Base-by-base conservation (phyloP, 1,140 invertebrate species). In the Papilio polytes region DNA sequence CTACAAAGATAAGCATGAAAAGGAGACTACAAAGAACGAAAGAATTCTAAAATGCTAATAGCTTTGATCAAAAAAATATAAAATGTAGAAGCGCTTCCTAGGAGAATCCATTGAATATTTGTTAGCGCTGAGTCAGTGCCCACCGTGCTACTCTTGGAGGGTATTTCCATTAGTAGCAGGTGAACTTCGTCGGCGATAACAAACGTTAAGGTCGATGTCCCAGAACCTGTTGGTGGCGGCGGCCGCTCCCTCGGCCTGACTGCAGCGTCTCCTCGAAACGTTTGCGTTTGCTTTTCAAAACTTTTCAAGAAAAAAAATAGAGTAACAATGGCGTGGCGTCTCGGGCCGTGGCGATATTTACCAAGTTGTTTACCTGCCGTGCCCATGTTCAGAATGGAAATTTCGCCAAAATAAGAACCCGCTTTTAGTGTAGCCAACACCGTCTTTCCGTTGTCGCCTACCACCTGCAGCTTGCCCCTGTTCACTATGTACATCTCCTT, bases 401-500 rank as follows among this genome's bases (percentile, higher is more conserved):
- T 99, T 97, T 99, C 99, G 86, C 99, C 99, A 96, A 99, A 99
- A 97, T 99, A 99, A 94, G 98, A 99, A 94, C 99, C 99, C 84
- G 98, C 98, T 95, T 98, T 98, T 84, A 99, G 96, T 81, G 98
- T 99, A 84, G 99, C 99, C 91, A 99, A 96, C 63, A 99, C 99
- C 36, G 98, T 99, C 95, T 98, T 98, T 73, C 99, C 99, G 95
- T 99, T 99, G 96, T 99, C 98, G 20, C 98, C 98, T 48, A 99
- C 99, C 84, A 99, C 99, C 95, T 99, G 98, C 59, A 99, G 96
- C 85, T 98, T 96, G 81, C 99, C 99, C 85, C 99, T 96, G 95
- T 99, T 99, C 85, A 99, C 99, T 96, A 99, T 99, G 96, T 99
- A 99, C 99, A 99, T 99, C 95, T 99, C 99, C 95, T 99, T 99